phyloP scores from a whole-genome alignment of 2,113 vertebrate genomes.

The Pteronura brasiliensis region DNA sequence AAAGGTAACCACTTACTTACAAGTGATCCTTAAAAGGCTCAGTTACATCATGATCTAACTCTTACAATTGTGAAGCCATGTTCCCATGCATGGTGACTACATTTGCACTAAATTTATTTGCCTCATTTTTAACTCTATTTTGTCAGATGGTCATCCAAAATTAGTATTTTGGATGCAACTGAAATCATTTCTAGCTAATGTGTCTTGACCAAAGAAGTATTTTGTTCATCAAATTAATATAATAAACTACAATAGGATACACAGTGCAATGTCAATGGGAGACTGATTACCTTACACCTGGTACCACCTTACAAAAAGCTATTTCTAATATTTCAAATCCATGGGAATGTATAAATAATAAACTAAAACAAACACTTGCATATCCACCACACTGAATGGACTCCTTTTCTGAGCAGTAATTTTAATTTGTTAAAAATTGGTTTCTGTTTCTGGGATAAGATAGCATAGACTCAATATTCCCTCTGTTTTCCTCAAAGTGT shows the following conservation, averaged over 20 bases:
- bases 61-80: background rate
- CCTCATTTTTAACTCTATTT: constrained; percentile 17
- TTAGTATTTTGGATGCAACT: background rate
- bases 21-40: constrained; percentile 8
- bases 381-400: background rate
- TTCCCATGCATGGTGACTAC: background rate
- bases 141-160: constrained; percentile 2
- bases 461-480: background rate
- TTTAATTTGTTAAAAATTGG: background rate
- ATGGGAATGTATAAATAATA: background rate
- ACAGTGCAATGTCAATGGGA: background rate
- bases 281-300: background rate
- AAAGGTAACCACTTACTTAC: background rate
- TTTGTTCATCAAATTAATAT: constrained; percentile 37
- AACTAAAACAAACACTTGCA: background rate
- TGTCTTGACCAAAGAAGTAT: constrained; percentile 26
- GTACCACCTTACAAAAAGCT: background rate
- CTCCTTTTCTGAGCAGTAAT: background rate
- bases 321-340: background rate
- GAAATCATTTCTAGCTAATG: constrained; percentile 17
- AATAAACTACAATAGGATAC: background rate
- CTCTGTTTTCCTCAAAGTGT: background rate
- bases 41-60: background rate
- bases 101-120: constrained; percentile 35
- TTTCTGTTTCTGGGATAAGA: background rate